Conservation (phyloP, 2,113 vertebrate genomes). For the Numenius arquata region DNA sequence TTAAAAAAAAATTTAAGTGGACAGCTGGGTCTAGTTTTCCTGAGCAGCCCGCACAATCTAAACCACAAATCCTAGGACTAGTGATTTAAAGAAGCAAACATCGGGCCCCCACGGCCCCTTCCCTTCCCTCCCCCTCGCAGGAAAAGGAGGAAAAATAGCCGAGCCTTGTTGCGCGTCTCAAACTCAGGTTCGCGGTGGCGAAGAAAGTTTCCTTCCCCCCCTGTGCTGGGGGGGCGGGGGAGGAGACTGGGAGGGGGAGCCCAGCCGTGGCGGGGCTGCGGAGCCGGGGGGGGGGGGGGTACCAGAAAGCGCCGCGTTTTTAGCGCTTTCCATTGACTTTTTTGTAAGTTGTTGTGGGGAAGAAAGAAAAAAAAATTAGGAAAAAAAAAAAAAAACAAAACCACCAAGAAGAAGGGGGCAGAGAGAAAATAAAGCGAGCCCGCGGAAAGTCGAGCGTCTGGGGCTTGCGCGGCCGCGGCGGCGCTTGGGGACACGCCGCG, state of each 20-base stretch:
- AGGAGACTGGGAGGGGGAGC: conserved; percentile 12
- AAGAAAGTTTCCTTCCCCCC: conserved; percentile 34
- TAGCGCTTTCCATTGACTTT: not conserved
- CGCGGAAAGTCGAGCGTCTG: not conserved
- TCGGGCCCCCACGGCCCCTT: not conserved
- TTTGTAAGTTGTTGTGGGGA: not conserved
- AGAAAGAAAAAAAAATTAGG: too few relatives aligned
- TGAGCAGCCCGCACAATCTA: not conserved
- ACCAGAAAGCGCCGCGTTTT: not conserved
- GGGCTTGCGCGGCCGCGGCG: not conserved
- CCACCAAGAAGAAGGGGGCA: too few relatives aligned
- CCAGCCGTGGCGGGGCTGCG: not conserved
- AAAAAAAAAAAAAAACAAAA: not conserved
- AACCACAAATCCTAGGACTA: not conserved
- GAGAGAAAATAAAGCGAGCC: not conserved
- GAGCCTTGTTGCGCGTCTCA: conserved; percentile 7
- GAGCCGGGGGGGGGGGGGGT: not conserved
- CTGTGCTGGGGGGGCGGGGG: conserved; percentile 15
- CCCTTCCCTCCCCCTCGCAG: not conserved
- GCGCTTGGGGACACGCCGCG: not conserved
- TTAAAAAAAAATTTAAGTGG: too few relatives aligned
- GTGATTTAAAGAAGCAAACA: not conserved
- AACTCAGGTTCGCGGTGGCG: conserved; percentile 7
- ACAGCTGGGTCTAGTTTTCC: not conserved
- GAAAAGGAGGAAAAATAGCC: not conserved